These are phyloP conservation scores for Gallinago jamesoni DNA, from an alignment of 2,113 vertebrate species.

Conservation along the genomic window DNA sequence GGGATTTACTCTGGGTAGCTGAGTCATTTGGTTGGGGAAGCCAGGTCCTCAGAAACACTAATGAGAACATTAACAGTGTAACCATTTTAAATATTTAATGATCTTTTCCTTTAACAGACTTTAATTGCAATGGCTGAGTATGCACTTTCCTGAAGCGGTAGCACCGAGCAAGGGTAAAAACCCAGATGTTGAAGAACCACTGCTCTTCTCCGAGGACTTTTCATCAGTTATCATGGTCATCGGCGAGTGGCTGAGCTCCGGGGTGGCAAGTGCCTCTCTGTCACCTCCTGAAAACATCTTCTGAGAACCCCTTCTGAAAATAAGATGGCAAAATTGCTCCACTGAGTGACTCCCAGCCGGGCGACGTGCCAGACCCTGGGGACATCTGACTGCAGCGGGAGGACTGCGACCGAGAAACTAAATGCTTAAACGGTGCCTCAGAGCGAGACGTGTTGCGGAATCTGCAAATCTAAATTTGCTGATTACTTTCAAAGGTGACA, in stretches of 20 bases:
- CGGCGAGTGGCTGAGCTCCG: rapidly evolving
- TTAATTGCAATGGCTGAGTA: background rate
- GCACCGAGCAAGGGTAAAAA: background rate
- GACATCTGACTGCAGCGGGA: background rate
- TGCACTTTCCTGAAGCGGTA: background rate
- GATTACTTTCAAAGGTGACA: background rate
- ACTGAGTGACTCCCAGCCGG: background rate
- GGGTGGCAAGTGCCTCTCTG: background rate
- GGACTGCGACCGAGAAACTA: background rate
- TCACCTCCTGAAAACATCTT: background rate
- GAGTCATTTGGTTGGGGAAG: rapidly evolving
- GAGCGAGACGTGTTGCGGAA: background rate
- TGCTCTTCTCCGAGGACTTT: background rate
- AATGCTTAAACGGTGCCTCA: background rate
- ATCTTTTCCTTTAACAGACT: background rate
- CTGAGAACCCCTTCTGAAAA: background rate
- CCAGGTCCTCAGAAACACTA: background rate
- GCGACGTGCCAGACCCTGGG: rapidly evolving
- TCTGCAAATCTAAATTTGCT: background rate
- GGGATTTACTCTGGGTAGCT: background rate
- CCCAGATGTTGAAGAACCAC: rapidly evolving
- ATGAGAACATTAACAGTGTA: background rate
- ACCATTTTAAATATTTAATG: background rate
- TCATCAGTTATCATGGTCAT: rapidly evolving
- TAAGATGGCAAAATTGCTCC: background rate